phyloP scores from a whole-genome alignment of 2,797 vertebrate species.

The Eleutherodactylus coqui region DNA sequence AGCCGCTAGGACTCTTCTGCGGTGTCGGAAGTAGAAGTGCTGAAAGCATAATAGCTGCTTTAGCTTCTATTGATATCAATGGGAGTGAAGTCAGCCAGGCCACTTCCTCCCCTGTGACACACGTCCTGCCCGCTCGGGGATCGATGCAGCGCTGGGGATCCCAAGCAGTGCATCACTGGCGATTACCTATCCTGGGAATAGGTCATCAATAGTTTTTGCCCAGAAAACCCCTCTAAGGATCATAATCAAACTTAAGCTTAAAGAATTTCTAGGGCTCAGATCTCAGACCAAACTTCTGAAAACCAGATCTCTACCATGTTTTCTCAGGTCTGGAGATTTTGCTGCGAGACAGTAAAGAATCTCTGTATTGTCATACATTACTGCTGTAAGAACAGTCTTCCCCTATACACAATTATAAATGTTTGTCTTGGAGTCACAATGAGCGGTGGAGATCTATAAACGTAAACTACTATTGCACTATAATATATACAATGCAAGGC shows the following conservation, averaged over 20 bases:
- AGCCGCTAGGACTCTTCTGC: too few relatives aligned
- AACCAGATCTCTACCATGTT: not conserved
- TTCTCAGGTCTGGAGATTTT: not conserved
- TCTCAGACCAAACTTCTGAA: not conserved
- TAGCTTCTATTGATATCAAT: too few relatives aligned
- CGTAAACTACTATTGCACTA: not conserved
- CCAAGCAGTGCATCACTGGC: too few relatives aligned
- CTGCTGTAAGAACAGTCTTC: not conserved
- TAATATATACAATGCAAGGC: not conserved
- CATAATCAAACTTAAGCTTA: slow-evolving; percentile 29
- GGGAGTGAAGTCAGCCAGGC: too few relatives aligned
- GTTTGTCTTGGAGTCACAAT: not conserved
- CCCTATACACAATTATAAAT: not conserved
- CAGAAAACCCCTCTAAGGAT: too few relatives aligned
- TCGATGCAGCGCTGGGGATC: too few relatives aligned
- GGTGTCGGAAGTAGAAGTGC: too few relatives aligned
- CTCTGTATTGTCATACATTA: not conserved
- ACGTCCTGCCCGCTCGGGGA: too few relatives aligned
- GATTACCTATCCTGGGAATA: too few relatives aligned
- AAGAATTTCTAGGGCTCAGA: not conserved
- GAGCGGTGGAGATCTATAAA: not conserved
- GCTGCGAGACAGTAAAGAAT: not conserved
- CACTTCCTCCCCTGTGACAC: too few relatives aligned
- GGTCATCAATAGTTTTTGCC: too few relatives aligned
- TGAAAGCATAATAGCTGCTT: too few relatives aligned